Evolutionary conservation across 2,888 invertebrate species (phyloP).

Genomic region (Anodontia alba): DNA sequence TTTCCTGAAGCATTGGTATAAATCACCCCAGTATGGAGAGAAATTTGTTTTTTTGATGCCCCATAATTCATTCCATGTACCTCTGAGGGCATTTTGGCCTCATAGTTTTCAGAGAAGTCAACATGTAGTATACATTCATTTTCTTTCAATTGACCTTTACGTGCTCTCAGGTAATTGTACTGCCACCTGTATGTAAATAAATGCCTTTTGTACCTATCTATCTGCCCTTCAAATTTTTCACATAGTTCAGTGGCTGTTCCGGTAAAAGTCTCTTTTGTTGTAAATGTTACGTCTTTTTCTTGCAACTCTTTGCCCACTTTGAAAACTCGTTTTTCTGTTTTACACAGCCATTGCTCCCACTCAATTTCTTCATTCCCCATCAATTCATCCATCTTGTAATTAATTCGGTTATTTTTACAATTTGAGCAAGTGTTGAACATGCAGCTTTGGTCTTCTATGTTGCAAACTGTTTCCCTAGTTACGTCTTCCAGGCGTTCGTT

Average conservation of each 20-base stretch:
- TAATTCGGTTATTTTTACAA: not conserved
- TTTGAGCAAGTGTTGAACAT: slow-evolving; percentile 27
- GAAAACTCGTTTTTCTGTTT: slow-evolving; percentile 31
- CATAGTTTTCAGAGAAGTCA: slow-evolving; percentile 83
- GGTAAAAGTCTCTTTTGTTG: not conserved
- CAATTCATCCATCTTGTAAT: slow-evolving; percentile 19
- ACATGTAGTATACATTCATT: slow-evolving; percentile 64
- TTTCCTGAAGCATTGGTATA: slow-evolving; percentile 17
- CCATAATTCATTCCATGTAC: slow-evolving; percentile 83
- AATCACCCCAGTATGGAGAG: slow-evolving; percentile 53
- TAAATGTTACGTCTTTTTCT: not conserved
- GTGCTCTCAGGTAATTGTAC: not conserved
- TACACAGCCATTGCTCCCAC: slow-evolving; percentile 37
- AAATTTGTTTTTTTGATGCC: slow-evolving; percentile 76
- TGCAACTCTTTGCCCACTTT: slow-evolving; percentile 5
- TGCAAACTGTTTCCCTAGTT: slow-evolving; percentile 20
- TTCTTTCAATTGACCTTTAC: not conserved
- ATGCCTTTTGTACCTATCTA: slow-evolving; percentile 21
- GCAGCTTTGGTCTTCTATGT: slow-evolving; percentile 20
- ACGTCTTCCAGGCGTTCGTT: slow-evolving; percentile 7
- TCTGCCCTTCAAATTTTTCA: slow-evolving; percentile 14
- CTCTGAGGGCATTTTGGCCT: slow-evolving; percentile 76
- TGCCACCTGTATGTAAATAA: slow-evolving; percentile 13
- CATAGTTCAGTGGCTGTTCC: not conserved
- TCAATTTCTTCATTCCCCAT: slow-evolving; percentile 8